Base-by-base conservation (phyloP, 2,113 vertebrate species). In the Stigmatopora nigra region DNA sequence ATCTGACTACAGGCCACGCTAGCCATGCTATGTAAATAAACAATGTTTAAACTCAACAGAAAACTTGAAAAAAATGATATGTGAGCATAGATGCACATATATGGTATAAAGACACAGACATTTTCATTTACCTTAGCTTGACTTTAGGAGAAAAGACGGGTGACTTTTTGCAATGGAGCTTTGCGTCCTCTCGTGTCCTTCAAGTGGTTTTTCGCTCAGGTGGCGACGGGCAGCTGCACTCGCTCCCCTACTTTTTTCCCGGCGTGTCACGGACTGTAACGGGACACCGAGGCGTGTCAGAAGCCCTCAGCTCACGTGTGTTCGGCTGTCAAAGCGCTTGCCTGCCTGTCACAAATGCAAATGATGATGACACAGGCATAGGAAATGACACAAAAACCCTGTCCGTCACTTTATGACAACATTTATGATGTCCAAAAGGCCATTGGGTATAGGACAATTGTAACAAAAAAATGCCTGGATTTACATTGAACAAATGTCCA, bases 21-120 rank as follows among this genome's bases (percentile, higher is more conserved):
- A 8, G 38, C 38, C 25, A 10, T 4, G 38, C 38, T 41, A 41
- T 46, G 45, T 46, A 14, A 46, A 46, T 46, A 46, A 14, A 46
- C 13, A 46, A 13, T 3, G 11, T 12, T 12, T 12, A 14, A 46
- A 53, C 11, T 12, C 51, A 13, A 4, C 19, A 1, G 11, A 12
- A 11, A 20, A 12, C 7, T 41, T 41, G 10, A 15, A 0, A 57
- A 22, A 6, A 38, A 6, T 7, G 81, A 80, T 78, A 86, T 72
- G 78, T 69, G 7, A 12, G 64, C 36, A 45, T 10, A 70, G 62
- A 57, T 66, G 78, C 77, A 78, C 53, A 56, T 41, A 72, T 60
- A 71, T 68, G 84, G 84, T 79, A 87, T 85, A 88, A 89, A 90
- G 86, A 89, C 70, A 77, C 16, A 31, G 3, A 5, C 25, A 13